Evolutionary conservation across 2,113 vertebrate species (phyloP).

Genomic region (Addax nasomaculatus): DNA sequence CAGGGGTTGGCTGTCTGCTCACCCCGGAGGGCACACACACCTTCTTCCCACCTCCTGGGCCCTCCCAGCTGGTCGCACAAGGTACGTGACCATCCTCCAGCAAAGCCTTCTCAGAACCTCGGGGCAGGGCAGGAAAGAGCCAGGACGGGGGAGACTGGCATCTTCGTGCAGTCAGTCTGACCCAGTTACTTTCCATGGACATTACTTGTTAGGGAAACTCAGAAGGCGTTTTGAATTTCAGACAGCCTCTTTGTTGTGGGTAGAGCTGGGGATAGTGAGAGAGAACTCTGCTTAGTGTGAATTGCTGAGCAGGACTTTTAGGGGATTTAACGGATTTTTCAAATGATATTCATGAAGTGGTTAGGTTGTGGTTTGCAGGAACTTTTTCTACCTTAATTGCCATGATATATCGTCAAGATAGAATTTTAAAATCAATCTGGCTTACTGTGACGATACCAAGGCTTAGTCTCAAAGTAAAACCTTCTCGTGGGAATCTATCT

Average conservation of each 20-base stretch:
- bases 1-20: not conserved
- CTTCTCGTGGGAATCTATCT: not conserved
- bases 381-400: not conserved
- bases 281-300: not conserved
- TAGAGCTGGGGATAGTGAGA: not conserved
- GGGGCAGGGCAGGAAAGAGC: not conserved
- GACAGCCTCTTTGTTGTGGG: not conserved
- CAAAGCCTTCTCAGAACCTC: not conserved
- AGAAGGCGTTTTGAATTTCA: not conserved
- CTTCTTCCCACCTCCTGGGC: not conserved
- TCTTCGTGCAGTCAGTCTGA: not conserved
- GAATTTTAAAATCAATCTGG: not conserved
- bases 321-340: not conserved
- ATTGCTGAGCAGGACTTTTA: no score
- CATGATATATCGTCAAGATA: not conserved
- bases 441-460: not conserved
- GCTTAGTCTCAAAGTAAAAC: not conserved
- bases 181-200: not conserved
- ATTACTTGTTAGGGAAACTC: not conserved
- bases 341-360: not conserved
- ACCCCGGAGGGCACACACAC: not conserved
- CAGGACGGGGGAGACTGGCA: not conserved
- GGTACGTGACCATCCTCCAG: constrained; percentile 21
- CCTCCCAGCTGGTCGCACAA: not conserved
- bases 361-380: not conserved